phyloP scores from a whole-genome alignment of 2,113 vertebrate genomes.

The Proteles cristata region DNA sequence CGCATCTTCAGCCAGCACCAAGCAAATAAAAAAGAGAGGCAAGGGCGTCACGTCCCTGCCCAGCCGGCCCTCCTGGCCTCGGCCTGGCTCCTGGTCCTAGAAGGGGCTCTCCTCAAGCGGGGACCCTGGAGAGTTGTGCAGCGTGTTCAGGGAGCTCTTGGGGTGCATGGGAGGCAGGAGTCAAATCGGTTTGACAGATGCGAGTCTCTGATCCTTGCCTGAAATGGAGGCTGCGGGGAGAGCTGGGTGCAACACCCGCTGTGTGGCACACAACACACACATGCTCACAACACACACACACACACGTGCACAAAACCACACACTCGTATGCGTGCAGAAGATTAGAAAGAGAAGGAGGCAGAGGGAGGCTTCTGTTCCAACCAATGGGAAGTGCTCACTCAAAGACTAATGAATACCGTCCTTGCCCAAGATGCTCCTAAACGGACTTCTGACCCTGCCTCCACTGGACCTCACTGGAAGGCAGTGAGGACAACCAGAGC shows the following conservation, averaged over 20 bases:
- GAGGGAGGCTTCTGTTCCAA: background rate
- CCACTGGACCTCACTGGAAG: background rate
- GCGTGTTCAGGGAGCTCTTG: background rate
- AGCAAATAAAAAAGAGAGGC: constrained; percentile 88
- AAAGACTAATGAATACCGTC: background rate
- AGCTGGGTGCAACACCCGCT: background rate
- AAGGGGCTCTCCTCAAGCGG: background rate
- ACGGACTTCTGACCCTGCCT: background rate
- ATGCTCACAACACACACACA: background rate
- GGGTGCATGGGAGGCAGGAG: background rate
- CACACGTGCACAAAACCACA: background rate
- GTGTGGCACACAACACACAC: background rate
- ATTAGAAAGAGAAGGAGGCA: background rate
- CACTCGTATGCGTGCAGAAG: background rate
- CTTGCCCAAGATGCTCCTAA: background rate
- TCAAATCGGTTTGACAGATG: background rate
- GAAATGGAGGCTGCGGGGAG: background rate
- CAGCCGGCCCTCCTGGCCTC: background rate
- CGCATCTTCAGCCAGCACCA: constrained; percentile 88
- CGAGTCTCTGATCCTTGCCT: background rate
- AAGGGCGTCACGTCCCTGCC: constrained; percentile 78
- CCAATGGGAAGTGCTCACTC: background rate
- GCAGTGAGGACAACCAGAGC: background rate
- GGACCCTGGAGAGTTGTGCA: background rate
- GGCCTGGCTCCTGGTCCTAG: background rate